Evolutionary conservation across 1,140 invertebrate species (phyloP), one percentile per base, ranked within the genome.

Genomic region (Heterodera carotae): DNA sequence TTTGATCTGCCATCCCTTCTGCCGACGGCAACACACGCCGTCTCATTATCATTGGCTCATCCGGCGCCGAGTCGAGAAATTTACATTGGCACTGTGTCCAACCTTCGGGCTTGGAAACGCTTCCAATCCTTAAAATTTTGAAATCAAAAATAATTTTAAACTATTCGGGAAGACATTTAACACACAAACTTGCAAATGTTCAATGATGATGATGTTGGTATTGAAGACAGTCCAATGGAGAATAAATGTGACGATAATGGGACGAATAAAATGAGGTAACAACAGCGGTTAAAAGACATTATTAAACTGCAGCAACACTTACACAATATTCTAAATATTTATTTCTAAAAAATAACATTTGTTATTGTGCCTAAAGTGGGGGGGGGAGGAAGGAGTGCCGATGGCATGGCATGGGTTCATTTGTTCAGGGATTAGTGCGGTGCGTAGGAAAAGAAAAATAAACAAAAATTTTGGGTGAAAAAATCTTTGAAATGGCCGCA

Each of bases 61-160:
- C 60, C 62, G 62, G n/a, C 4, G 27, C 25, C 2, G 25, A 4
- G 62, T 2, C 12, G 12, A 66, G n/a, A 29, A 34, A 66, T 15
- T 66, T 34, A 27, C 62, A 66, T 34, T 66, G 62, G 62, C 62
- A 66, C 12, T 66, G 62, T 34, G 62, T 27, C 62, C 62, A 66
- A n/a, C 48, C 48, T 12, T 56, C 48, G 0, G 48, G 48, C 4
- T 56, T 18, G 22, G 48, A 56, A 2, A 3, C 48, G 5, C 5
- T 56, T 2, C 48, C 48, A 56, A 56, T 56, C 22, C 48, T 56
- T 56, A 4, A 56, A 56, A 56, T 2, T 56, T 15, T 5, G 5
- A 56, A 56, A 22, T 56, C 5, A 18, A 5, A 18, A 22, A 22
- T 22, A 22, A 25, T 56, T 15, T 18, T 15, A 56, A 22, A 56